These are phyloP conservation scores for Brachymystax lenok DNA, from an alignment of 2,797 vertebrate species.

Conservation along the genomic window DNA sequence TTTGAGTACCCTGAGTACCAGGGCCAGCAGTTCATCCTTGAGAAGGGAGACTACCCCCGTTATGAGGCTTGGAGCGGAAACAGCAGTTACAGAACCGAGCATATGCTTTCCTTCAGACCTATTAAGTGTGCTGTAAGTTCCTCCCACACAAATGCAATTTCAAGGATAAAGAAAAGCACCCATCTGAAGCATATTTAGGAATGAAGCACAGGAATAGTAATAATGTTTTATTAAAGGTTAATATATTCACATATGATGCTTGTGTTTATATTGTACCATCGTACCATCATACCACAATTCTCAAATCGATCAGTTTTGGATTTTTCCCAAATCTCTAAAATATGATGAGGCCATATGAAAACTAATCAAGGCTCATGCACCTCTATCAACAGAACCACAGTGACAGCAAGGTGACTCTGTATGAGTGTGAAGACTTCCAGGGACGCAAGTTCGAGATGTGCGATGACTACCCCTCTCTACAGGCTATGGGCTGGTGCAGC, in stretches of 20 bases:
- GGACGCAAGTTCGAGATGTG: slow-evolving; percentile 93
- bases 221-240: not conserved
- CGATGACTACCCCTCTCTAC: slow-evolving; percentile 93
- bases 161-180: not conserved
- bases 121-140: slow-evolving; percentile 89
- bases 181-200: not conserved
- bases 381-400: slow-evolving; percentile 73
- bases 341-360: not conserved
- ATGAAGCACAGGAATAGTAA: not conserved
- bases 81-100: slow-evolving; percentile 91
- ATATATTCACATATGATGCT: not conserved
- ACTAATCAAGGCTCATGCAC: not conserved
- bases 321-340: not conserved
- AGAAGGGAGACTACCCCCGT: slow-evolving; percentile 94
- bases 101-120: slow-evolving; percentile 93
- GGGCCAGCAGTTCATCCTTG: slow-evolving; percentile 97
- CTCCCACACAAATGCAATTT: not conserved
- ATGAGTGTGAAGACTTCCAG: slow-evolving; percentile 93
- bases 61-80: slow-evolving; percentile 95
- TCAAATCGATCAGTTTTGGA: not conserved
- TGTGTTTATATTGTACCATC: not conserved
- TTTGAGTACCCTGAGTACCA: slow-evolving; percentile 95
- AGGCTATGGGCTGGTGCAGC: slow-evolving; percentile 97
- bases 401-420: slow-evolving; percentile 91
- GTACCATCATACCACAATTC: not conserved